Evolutionary conservation across 2,113 vertebrate species (phyloP), one percentile per base, ranked within the genome.

Genomic region (Phaethornis superciliosus): DNA sequence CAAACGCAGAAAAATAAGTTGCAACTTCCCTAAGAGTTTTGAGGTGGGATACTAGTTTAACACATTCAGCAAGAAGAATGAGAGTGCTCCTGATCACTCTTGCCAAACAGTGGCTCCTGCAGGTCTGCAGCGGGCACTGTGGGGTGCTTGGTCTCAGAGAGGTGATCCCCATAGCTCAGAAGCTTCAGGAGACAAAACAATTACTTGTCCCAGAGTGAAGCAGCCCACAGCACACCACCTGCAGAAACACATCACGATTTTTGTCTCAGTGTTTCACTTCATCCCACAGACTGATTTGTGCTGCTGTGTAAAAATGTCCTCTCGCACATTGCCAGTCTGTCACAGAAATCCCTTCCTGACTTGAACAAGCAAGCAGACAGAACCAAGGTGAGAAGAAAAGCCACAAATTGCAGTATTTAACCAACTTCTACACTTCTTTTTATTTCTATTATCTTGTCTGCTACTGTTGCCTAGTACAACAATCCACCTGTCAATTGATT

Each of bases 261-360:
- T 42, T 2, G 14, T 78, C 77, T 85, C 75, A 40, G 8, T 10
- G 28, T 58, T 76, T 88, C 35, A 24, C 54, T 47, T n/a, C 82
- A 82, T 80, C 84, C 93, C 81, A 81, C 92, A 76, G 78, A 84
- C n/a, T 4, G 23, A 56, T 23, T 12, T 6, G 26, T 33, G 51
- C n/a, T 72, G 55, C 85, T 26, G 59, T 58, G 71, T 59, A 68
- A 91, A 91, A 93, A 81, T 23, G 54, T 80, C 81, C 59, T 44
- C 54, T 95, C 63, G 32, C 86, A 87, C 27, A 21, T 52, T 63
- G 52, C 68, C 86, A 88, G 88, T 81, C 83, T 93, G 84, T 55
- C 84, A 91, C 86, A 87, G 70, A 95, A 86, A 90, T 47, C 64
- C 46, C 55, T 79, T 64, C 58, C 51, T 6, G 24, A 32, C 17